phyloP scores from a whole-genome alignment of 2,113 vertebrate species.

The Meleagris gallopavo region DNA sequence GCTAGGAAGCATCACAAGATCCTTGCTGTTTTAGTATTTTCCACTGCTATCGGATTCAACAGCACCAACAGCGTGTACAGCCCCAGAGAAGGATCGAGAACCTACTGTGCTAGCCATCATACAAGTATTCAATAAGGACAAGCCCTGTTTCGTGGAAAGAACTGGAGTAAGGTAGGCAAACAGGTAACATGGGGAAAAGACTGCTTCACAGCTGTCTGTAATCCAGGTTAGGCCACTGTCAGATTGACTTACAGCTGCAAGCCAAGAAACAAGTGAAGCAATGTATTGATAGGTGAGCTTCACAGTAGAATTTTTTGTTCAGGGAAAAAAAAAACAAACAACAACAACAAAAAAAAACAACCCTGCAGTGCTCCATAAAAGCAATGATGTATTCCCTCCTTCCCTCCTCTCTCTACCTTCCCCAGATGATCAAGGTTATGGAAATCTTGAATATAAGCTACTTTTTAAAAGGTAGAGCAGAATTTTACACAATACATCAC shows the following conservation, averaged over 20 bases:
- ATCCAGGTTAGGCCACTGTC: not conserved
- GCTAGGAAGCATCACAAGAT: accelerated
- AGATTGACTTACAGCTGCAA: not conserved
- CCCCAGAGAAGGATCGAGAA: accelerated
- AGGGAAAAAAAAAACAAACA: not conserved
- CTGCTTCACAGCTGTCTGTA: not conserved
- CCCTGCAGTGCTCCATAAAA: not conserved
- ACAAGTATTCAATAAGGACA: not conserved
- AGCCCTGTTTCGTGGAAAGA: not conserved
- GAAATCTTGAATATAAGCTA: not conserved
- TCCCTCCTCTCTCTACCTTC: not conserved
- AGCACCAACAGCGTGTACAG: not conserved
- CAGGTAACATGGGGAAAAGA: not conserved
- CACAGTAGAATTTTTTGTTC: not conserved
- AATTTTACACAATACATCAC: not conserved
- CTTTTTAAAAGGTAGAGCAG: not conserved
- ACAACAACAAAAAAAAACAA: not conserved
- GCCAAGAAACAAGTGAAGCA: not conserved
- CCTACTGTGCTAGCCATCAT: not conserved
- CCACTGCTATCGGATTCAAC: not conserved
- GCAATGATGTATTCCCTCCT: not conserved
- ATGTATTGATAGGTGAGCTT: not conserved
- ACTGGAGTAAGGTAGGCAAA: not conserved
- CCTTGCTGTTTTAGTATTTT: not conserved
- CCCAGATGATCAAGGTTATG: not conserved